A percentile compares a stretch with the other conserved stretches of the same genome.
Conservation (phyloP, 1,140 invertebrate species). For the Chironomus tepperi region DNA sequence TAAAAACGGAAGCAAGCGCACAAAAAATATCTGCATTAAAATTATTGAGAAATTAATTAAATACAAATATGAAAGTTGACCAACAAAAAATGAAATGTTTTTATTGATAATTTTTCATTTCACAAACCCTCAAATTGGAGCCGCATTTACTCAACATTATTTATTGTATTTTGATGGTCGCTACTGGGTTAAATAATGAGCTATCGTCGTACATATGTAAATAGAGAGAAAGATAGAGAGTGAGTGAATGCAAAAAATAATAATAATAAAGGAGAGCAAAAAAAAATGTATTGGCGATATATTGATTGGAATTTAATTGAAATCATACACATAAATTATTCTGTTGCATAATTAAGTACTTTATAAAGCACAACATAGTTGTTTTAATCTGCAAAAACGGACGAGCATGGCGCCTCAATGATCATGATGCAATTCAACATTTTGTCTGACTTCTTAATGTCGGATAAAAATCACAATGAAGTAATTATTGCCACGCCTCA, state of each 20-base stretch:
- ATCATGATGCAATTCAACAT: not conserved
- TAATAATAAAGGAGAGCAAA: not conserved
- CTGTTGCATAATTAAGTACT: conserved; percentile 13
- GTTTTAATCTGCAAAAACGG: not conserved
- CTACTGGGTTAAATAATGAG: conserved; percentile 2
- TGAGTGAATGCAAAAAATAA: not conserved
- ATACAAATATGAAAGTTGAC: not conserved
- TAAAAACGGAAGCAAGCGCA: too few relatives aligned
- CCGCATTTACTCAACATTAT: conserved; percentile 4
- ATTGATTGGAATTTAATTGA: conserved; percentile 14
- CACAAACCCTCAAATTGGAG: not conserved
- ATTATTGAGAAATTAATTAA: conserved; percentile 1
- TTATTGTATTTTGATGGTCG: not conserved
- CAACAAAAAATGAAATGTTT: not conserved
- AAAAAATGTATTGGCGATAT: not conserved
- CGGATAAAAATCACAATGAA: too few relatives aligned
- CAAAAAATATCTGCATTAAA: not conserved
- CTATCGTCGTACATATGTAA: not conserved
- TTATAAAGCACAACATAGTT: not conserved
- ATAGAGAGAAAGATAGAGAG: not conserved
- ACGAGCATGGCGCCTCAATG: not conserved
- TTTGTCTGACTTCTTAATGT: not conserved
- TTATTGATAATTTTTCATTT: conserved; percentile 2
- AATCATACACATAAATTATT: conserved; percentile 7
- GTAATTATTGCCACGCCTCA: too few relatives aligned